A percentile compares a stretch with the other conserved stretches of the same genome.
phyloP scores from a whole-genome alignment of 2,113 vertebrate species.

The Sinosuthora webbiana region DNA sequence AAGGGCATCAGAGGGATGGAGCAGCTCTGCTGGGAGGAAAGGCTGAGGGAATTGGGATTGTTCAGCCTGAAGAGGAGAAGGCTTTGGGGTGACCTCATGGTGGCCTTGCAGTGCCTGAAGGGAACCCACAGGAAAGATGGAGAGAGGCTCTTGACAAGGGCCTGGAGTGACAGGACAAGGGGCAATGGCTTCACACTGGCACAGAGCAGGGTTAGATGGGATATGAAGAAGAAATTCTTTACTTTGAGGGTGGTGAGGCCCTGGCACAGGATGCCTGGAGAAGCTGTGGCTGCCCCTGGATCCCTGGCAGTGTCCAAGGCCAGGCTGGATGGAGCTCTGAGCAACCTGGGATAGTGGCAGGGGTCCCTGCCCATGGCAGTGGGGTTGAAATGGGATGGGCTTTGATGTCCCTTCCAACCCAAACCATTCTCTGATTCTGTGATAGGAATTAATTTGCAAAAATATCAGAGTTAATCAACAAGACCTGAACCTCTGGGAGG shows the following conservation, averaged over 20 bases:
- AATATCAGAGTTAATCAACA: neutral
- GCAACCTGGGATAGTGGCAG: rapidly evolving
- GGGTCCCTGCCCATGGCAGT: neutral
- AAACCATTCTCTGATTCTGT: neutral
- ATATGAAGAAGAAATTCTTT: rapidly evolving
- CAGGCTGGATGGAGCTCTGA: rapidly evolving
- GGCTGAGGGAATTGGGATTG: neutral
- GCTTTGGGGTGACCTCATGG: neutral
- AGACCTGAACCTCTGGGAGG: neutral
- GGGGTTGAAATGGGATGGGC: rapidly evolving
- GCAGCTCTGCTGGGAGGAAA: neutral
- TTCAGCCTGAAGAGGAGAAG: neutral
- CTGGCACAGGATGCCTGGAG: neutral
- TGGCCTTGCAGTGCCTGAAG: neutral
- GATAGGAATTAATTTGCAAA: neutral
- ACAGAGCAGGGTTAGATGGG: rapidly evolving
- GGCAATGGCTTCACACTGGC: neutral
- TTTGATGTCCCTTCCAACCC: neutral
- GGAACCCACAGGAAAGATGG: neutral
- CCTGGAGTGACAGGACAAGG: neutral
- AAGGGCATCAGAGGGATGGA: neutral
- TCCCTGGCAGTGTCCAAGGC: neutral
- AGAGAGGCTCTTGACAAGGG: neutral
- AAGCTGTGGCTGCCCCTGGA: neutral
- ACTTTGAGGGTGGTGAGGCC: no score